Conservation (phyloP, 2,888 invertebrate genomes). For the Aproaerema taeniolella region DNA sequence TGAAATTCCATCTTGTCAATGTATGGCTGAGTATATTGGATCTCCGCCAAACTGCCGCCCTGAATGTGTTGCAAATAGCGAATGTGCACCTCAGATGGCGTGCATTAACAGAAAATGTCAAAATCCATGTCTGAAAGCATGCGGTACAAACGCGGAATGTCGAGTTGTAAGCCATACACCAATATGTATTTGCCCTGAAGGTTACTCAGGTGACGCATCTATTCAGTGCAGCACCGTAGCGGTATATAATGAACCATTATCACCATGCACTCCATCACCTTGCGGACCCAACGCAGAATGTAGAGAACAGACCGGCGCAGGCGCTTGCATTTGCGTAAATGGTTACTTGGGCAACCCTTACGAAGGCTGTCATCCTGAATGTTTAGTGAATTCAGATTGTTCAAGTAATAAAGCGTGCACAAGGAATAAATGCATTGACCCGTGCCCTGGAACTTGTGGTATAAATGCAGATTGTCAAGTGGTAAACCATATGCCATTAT, state of each 20-base stretch:
- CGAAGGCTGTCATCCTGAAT: conserved; percentile 86
- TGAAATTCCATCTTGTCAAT: conserved; percentile 82
- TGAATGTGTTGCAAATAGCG: conserved; percentile 84
- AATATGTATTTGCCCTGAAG: conserved; percentile 82
- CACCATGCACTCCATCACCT: conserved; percentile 79
- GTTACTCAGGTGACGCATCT: conserved; percentile 86
- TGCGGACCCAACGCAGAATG: conserved; percentile 82
- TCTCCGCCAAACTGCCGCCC: conserved; percentile 84
- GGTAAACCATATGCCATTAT: conserved; percentile 82
- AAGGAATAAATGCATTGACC: conserved; percentile 85
- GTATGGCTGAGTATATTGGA: conserved; percentile 81
- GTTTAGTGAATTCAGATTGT: conserved; percentile 84
- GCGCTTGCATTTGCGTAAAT: conserved; percentile 82
- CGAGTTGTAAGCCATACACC: conserved; percentile 86
- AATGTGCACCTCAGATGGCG: conserved; percentile 81
- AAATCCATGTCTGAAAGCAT: conserved; percentile 85
- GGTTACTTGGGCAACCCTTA: conserved; percentile 89
- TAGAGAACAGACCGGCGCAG: conserved; percentile 74
- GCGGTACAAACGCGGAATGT: conserved; percentile 86
- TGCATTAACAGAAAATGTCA: conserved; percentile 87
- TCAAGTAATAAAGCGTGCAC: conserved; percentile 82
- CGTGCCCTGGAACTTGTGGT: conserved; percentile 88
- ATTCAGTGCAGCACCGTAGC: conserved; percentile 71
- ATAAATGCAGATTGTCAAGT: conserved; percentile 86
- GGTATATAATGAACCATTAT: conserved; percentile 41